A percentile compares a stretch with the other conserved stretches of the same genome.
phyloP scores from a whole-genome alignment of 2,113 vertebrate genomes.

The Phaethornis superciliosus region DNA sequence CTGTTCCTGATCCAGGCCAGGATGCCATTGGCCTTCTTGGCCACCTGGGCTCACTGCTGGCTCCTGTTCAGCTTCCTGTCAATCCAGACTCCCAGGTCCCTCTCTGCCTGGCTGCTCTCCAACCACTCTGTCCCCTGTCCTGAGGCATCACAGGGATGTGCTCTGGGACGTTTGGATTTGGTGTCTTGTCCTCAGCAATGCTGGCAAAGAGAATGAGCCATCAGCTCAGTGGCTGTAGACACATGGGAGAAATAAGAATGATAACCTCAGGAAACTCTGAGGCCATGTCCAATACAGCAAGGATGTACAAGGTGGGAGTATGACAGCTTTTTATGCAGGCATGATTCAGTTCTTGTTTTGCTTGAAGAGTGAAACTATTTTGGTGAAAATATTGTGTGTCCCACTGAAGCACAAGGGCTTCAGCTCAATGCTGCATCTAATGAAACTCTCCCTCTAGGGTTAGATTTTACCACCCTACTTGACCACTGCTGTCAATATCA shows the following conservation, averaged over 20 bases:
- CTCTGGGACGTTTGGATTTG: neutral
- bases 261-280: neutral
- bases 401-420: neutral
- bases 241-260: accelerated
- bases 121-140: too few species aligned
- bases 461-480: neutral
- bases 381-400: neutral
- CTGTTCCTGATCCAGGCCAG: too few species aligned
- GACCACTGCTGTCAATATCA: neutral
- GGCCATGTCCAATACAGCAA: neutral
- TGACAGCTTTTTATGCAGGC: neutral
- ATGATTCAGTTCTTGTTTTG: neutral
- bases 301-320: neutral
- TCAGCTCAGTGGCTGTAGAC: neutral
- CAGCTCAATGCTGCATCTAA: neutral
- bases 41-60: too few species aligned
- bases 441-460: neutral
- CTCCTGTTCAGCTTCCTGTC: too few species aligned
- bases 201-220: neutral
- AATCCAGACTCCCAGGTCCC: too few species aligned
- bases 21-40: too few species aligned
- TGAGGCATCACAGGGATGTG: accelerated
- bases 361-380: neutral
- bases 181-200: neutral
- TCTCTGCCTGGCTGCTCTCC: too few species aligned